A percentile compares a stretch with the other conserved stretches of the same genome.
Evolutionary conservation across 2,113 vertebrate genomes (phyloP).

Genomic region (Esox niger): DNA sequence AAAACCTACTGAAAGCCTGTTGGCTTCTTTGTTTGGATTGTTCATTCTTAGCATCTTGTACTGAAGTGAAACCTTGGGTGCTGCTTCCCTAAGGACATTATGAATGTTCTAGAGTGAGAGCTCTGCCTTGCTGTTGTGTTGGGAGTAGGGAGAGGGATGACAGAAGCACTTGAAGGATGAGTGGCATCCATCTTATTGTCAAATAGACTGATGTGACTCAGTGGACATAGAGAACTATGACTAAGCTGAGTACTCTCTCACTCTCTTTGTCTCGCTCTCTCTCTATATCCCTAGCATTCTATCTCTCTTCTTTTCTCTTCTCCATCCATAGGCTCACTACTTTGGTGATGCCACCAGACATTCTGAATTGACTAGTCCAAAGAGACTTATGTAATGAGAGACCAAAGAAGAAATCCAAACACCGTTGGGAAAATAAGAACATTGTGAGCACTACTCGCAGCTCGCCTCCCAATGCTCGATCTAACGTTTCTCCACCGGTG

Average conservation of each 20-base stretch:
- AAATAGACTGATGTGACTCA: constrained; percentile 30
- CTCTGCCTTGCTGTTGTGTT: not conserved
- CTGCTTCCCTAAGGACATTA: not conserved
- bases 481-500: too few species aligned
- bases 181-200: constrained; percentile 6
- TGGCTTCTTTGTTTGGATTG: too few species aligned
- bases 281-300: too few species aligned
- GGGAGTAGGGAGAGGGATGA: not conserved
- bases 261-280: not conserved
- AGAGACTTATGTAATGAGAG: constrained; percentile 18
- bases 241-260: not conserved
- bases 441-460: too few species aligned
- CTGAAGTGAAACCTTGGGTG: too few species aligned
- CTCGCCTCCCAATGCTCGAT: too few species aligned
- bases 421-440: too few species aligned
- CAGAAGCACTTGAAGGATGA: not conserved
- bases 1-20: too few species aligned
- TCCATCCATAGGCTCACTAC: not conserved
- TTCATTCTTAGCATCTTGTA: too few species aligned
- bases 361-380: not conserved
- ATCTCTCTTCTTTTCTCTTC: not conserved
- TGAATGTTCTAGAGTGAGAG: not conserved
- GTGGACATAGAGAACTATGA: constrained; percentile 2
- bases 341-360: not conserved
- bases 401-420: not conserved